Conservation (phyloP, 2,888 invertebrate genomes). For the Leptinotarsa rubiginosa region DNA sequence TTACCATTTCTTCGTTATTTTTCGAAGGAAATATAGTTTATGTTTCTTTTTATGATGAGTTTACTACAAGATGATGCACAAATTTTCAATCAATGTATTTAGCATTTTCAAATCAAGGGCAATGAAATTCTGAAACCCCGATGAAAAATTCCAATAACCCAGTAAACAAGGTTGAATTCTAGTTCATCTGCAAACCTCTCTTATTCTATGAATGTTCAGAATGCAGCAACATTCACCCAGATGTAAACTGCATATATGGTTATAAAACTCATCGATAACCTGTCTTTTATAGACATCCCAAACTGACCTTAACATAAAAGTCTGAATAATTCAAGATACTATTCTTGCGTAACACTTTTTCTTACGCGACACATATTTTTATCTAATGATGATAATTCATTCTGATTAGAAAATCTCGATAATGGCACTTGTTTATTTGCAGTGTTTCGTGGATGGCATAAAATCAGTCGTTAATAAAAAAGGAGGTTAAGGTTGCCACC, state of each 20-base stretch:
- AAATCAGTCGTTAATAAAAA: background rate
- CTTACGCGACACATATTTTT: background rate
- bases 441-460: background rate
- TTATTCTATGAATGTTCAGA: conserved; percentile 4
- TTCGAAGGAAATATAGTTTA: too few species aligned
- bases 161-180: background rate
- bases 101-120: too few species aligned
- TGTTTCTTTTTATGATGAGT: too few species aligned
- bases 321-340: conserved; percentile 21
- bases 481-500: background rate
- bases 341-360: conserved; percentile 19
- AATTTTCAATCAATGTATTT: too few species aligned
- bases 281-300: conserved; percentile 32
- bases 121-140: too few species aligned
- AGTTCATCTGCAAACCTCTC: background rate
- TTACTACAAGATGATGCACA: too few species aligned
- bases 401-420: background rate
- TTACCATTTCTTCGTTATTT: too few species aligned
- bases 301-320: conserved; percentile 37
- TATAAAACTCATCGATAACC: conserved; percentile 26
- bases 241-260: conserved; percentile 19
- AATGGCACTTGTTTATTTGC: background rate
- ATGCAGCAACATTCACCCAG: conserved; percentile 3
- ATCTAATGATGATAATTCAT: conserved; percentile 1
- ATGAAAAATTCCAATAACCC: background rate